Evolutionary conservation across 2,797 vertebrate genomes (phyloP).

Genomic region (Heliangelus exortis): DNA sequence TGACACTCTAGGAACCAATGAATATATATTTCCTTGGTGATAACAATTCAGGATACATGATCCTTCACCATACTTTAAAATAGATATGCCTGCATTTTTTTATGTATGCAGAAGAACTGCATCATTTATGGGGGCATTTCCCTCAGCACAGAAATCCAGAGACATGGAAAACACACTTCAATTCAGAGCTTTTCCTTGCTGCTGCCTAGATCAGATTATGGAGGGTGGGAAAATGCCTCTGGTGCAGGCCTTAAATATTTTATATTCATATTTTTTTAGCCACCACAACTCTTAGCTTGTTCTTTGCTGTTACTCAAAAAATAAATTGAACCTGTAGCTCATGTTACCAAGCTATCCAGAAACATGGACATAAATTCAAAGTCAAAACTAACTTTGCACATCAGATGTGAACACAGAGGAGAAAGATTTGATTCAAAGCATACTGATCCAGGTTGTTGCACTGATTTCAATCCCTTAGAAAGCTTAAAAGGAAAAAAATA

Average conservation of each 20-base stretch:
- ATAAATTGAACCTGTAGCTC: neutral
- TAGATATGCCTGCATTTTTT: neutral
- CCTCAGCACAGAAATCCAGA: neutral
- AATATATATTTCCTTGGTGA: neutral
- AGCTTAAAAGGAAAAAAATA: neutral
- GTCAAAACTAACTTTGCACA: neutral
- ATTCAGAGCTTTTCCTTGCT: neutral
- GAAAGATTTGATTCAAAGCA: neutral
- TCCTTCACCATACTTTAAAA: neutral
- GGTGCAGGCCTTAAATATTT: neutral
- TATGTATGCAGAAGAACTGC: fast-evolving
- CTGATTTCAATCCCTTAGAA: neutral
- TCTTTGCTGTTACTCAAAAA: neutral
- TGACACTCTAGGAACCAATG: neutral
- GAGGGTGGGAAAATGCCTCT: neutral
- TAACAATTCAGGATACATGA: neutral
- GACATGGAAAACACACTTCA: neutral
- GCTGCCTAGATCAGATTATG: neutral
- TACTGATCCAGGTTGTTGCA: neutral
- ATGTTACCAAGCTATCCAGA: neutral
- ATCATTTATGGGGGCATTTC: neutral
- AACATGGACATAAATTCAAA: neutral
- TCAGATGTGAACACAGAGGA: neutral
- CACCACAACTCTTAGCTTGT: neutral
- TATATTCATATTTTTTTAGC: neutral